Evolutionary conservation across 2,888 invertebrate genomes (phyloP), one percentile per base, ranked within the genome.

Genomic region (Ophion costatus): DNA sequence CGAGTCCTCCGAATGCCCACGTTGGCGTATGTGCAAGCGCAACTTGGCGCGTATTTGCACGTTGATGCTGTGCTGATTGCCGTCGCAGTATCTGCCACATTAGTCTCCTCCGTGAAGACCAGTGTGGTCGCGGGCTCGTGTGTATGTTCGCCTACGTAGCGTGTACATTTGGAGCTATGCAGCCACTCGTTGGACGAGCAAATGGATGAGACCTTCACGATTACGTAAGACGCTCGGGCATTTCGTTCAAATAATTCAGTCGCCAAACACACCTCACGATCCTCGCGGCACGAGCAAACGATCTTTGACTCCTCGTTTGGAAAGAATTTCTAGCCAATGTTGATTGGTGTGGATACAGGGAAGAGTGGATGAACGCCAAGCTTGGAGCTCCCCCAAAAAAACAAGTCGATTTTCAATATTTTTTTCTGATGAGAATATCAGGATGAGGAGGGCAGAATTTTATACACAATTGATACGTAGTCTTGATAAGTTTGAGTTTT

Each of bases 31-130:
- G 66, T 67, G 24, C 38, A 38, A 9, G 38, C 38, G 9, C 38
- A 9, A 38, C 9, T 38, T 61, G 67, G 9, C 33, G 14, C n/a
- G 20, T 45, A 20, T 66, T 45, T 33, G 38, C 33, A 56, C 59
- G 69, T 51, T 79, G 63, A 83, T 71, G 59, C 29, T 67, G 73
- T 42, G 67, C 73, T 73, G 71, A 38, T 56, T 22, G 51, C 61
- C 51, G 61, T 45, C 45, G 45, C 59, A 66, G 73, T 38, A 59
- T 33, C 71, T 64, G 33, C 63, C 14, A 74, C 80, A 64, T 64
- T 70, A 59, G 67, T 59, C 59, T 61, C 20, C 10, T 42, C 38
- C 29, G 33, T 42, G 73, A 56, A n/a, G 73, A 64, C 76, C 70
- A 75, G 69, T 56, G 76, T 76, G 51, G 45, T 69, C 51, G 24